Base-by-base conservation (phyloP, 2,797 vertebrate species). In the Syndactyla subalaris region DNA sequence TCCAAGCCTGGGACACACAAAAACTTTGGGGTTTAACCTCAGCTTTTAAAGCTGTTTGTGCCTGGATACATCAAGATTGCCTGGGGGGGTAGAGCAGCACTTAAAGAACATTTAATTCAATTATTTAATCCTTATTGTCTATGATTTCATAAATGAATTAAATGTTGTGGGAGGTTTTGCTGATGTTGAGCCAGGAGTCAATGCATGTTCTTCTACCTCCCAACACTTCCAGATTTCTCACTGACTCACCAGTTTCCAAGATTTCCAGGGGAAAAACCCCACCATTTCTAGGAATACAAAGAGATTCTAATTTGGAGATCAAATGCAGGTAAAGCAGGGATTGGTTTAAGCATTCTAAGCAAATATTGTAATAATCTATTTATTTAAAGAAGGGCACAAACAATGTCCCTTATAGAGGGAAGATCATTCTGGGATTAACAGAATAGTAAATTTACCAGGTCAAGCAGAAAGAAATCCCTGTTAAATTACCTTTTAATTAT, bases 401-500 rank as follows among this genome's bases (percentile, higher is more conserved):
- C 7, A 46, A 23, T 6, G 2, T 11, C 41, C 39, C 26, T 67
- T 23, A 19, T 61, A 6, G 0, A 59, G 14, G 16, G 34, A 18
- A 26, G 66, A 2, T 6, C 3, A 81, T 12, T 59, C 61, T 36
- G 65, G 55, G 45, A 22, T 65, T 43, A 41, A 29, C 7, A 22
- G 0, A 1, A 24, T 55, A 65, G 22, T 29, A 9, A 8, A 4
- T 3, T 3, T 7, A 11, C 12, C 32, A 26, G 9, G 41, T 10
- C 12, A 24, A 83, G n/a, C 48, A 72, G 41, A 45, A n/a, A 79
- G 24, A 45, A 23, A 27, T 7, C 36, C 36, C 27, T 36, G 14
- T 12, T 45, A 32, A 71, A 54, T 54, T 2, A 22, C 15, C 30
- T 91, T 67, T 45, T 20, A 78, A 74, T 54, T 62, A 5, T 41